A percentile compares a stretch with the other conserved stretches of the same genome.
Conservation (phyloP, 2,888 invertebrate species). For the Agonopterix arenella region DNA sequence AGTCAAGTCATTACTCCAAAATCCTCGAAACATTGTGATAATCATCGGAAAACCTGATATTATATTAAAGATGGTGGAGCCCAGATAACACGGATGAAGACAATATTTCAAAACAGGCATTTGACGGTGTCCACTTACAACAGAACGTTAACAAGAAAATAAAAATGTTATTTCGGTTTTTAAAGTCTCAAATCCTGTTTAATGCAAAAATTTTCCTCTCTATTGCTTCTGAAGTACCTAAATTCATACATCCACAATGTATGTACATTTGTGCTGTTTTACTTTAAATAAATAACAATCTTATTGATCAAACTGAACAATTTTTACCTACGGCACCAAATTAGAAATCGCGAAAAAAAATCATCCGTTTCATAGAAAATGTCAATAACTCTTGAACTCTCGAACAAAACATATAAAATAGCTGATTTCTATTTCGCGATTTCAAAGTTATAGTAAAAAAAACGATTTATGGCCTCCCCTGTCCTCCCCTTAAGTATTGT, state of each 20-base stretch:
- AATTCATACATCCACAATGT: background rate
- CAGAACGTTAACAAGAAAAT: background rate
- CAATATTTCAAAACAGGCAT: constrained; percentile 12
- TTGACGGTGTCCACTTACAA: constrained; percentile 1
- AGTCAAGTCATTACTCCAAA: too few relatives aligned
- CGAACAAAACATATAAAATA: too few relatives aligned
- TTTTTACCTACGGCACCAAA: too few relatives aligned
- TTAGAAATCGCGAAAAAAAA: too few relatives aligned
- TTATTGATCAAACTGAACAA: too few relatives aligned
- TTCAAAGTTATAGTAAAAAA: too few relatives aligned
- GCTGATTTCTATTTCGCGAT: too few relatives aligned
- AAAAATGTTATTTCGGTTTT: too few relatives aligned
- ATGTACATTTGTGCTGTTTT: background rate
- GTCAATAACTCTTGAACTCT: too few relatives aligned
- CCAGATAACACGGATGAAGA: constrained; percentile 16
- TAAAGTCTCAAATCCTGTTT: background rate
- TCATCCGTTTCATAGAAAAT: too few relatives aligned
- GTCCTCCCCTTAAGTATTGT: too few relatives aligned
- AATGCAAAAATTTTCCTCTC: background rate
- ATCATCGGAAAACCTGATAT: constrained; percentile 43
- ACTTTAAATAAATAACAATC: background rate
- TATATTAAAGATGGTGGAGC: constrained; percentile 21
- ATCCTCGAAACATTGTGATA: constrained; percentile 18
- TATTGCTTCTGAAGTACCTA: background rate
- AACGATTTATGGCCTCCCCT: too few relatives aligned